Evolutionary conservation across 2,888 invertebrate species (phyloP).

Genomic region (Drosophila nigritarsus): DNA sequence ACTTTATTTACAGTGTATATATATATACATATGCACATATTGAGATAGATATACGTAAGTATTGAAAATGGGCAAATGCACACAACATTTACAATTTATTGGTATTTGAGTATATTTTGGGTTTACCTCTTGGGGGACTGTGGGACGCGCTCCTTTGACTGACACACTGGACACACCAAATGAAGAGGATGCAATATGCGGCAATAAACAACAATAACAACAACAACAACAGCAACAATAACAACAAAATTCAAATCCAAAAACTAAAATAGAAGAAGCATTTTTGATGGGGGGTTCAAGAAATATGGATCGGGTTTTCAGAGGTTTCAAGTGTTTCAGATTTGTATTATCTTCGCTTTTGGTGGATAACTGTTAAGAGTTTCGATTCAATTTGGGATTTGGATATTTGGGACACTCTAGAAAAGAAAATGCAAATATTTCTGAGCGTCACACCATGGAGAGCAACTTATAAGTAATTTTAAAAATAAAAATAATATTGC

Average conservation of each 20-base stretch:
- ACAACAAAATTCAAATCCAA: conserved; percentile 64
- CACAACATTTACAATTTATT: conserved; percentile 77
- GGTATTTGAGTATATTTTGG: conserved; percentile 66
- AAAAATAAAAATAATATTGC: conserved; percentile 11
- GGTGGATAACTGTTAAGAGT: conserved; percentile 8
- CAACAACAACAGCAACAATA: conserved; percentile 57
- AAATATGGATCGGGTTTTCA: conserved; percentile 23
- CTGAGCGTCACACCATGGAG: conserved; percentile 23
- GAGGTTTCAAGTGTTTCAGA: neutral
- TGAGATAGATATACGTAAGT: conserved; percentile 26
- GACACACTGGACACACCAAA: conserved; percentile 69
- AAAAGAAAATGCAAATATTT: conserved; percentile 47
- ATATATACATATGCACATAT: conserved; percentile 21
- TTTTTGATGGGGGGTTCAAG: conserved; percentile 34
- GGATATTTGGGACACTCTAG: conserved; percentile 13
- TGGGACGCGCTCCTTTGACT: conserved; percentile 69
- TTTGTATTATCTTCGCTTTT: neutral
- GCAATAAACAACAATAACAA: conserved; percentile 35
- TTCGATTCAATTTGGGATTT: conserved; percentile 19
- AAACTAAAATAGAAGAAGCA: conserved; percentile 73
- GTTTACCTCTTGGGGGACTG: conserved; percentile 65
- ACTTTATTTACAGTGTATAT: conserved; percentile 55
- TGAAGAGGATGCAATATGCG: conserved; percentile 73
- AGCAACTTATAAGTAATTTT: conserved; percentile 41
- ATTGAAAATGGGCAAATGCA: conserved; percentile 56